Base-by-base conservation (phyloP, 2,113 vertebrate genomes). In the Maccullochella peelii region DNA sequence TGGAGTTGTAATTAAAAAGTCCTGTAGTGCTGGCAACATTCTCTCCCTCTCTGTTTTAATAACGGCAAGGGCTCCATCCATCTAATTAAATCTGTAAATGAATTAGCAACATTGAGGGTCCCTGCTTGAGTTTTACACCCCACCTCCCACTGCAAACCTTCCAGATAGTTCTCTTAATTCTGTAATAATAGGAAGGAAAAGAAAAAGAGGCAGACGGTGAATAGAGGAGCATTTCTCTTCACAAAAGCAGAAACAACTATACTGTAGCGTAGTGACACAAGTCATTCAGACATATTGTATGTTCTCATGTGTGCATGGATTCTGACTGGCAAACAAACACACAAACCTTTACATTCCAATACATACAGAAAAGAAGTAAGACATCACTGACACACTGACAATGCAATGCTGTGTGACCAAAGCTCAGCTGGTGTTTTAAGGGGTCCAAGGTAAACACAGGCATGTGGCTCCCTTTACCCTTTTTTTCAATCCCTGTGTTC, bases 11-110 rank as follows among this genome's bases (percentile, higher is more conserved):
- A 95, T 96, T 96, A 92, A 90, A 96, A 95, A 95, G 94, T 92
- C 93, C 92, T 94, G 94, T 95, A 92, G 93, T 85, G 94, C 92
- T 94, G 95, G 95, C 94, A 95, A 95, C 94, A 94, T 86, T 93
- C 92, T 91, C 92, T 92, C 73, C 89, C 90, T 90, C 88, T 87
- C 90, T 92, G 87, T 93, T 94, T 94, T 94, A 89, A 94, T 94
- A 94, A 93, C 89, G 88, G 92, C 91, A 88, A 95, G 93, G 92
- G 89, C 91, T 94, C 93, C 93, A 94, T 95, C 93, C 93, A 93
- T 94, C 94, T 96, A 95, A 96, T 95, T 95, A 95, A 95, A 96
- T 94, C 93, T 95, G 95, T 94, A 94, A 95, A 95, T 94, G 91
- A 96, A 94, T 95, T 94, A 94, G 92, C 92, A 94, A 95, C 94